Evolutionary conservation across 2,888 invertebrate genomes (phyloP).

Genomic region (Dione juno): DNA sequence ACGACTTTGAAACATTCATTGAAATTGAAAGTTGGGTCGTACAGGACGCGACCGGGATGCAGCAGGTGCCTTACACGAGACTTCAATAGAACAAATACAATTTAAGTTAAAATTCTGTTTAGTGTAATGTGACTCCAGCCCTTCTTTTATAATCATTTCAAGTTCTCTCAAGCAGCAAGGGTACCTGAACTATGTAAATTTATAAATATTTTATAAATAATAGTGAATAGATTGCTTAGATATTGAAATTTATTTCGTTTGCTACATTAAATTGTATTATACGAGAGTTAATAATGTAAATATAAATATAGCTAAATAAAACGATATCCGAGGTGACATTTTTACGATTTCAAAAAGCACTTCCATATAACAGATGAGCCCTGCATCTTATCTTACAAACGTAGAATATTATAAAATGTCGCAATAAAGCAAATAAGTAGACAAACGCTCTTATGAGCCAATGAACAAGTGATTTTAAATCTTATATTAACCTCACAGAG

Average conservation of each 20-base stretch:
- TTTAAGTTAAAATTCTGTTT: constrained; percentile 27
- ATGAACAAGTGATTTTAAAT: constrained; percentile 50
- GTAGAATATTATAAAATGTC: constrained; percentile 81
- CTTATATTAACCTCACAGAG: constrained; percentile 54
- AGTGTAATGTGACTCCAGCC: constrained; percentile 7
- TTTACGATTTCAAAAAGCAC: constrained; percentile 58
- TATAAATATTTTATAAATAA: neutral
- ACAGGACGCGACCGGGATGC: constrained; percentile 52
- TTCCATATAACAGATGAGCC: constrained; percentile 69
- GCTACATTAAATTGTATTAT: neutral
- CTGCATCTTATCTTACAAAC: constrained; percentile 72
- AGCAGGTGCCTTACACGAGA: constrained; percentile 62
- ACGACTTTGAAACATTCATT: constrained; percentile 78
- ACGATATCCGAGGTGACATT: constrained; percentile 30
- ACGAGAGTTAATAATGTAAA: neutral
- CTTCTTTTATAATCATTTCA: constrained; percentile 11
- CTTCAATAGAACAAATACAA: constrained; percentile 45
- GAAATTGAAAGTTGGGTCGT: constrained; percentile 71
- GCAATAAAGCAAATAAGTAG: constrained; percentile 80
- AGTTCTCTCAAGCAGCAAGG: neutral
- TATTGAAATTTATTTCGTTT: neutral
- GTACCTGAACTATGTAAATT: neutral
- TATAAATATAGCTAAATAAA: constrained; percentile 19
- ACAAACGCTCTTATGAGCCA: constrained; percentile 68
- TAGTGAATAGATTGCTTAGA: neutral